Percentiles rank a stretch among this genome's conserved stretches.
Conservation (phyloP, 2,888 invertebrate genomes). For the Didymodactylos carnosus region DNA sequence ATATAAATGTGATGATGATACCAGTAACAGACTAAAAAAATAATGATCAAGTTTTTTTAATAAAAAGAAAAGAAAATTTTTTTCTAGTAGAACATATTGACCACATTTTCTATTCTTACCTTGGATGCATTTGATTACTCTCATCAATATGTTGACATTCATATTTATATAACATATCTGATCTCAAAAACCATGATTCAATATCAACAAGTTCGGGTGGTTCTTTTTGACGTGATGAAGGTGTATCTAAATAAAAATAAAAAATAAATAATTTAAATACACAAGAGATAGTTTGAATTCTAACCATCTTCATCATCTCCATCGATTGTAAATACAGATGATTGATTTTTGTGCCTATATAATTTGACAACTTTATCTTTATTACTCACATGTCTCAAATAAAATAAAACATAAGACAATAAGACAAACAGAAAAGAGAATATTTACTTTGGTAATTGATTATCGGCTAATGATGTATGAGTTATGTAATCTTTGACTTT, state of each 20-base stretch:
- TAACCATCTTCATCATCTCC: constrained; percentile 46
- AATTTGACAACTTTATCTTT: constrained; percentile 60
- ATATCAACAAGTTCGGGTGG: constrained; percentile 44
- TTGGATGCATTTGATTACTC: constrained; percentile 39
- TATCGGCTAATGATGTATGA: background rate
- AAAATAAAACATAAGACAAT: background rate
- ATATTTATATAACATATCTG: constrained; percentile 64
- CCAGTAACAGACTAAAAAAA: constrained; percentile 52
- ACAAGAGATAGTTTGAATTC: constrained; percentile 18
- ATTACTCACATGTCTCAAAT: constrained; percentile 52
- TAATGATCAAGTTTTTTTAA: constrained; percentile 11
- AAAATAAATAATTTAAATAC: constrained; percentile 2
- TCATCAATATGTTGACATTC: constrained; percentile 75
- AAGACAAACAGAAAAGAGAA: background rate
- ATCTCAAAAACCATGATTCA: constrained; percentile 57
- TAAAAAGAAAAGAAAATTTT: too few relatives aligned
- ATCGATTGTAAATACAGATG: constrained; percentile 79
- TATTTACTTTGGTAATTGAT: background rate
- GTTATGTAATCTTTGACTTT: constrained; percentile 78
- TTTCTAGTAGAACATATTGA: background rate
- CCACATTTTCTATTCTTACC: background rate
- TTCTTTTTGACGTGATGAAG: constrained; percentile 44
- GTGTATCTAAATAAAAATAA: constrained; percentile 1
- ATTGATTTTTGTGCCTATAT: constrained; percentile 53
- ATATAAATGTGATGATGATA: constrained; percentile 64